A percentile compares a stretch with the other conserved stretches of the same genome.
Evolutionary conservation across 2,888 invertebrate species (phyloP).

Genomic region (Patella caerulea): DNA sequence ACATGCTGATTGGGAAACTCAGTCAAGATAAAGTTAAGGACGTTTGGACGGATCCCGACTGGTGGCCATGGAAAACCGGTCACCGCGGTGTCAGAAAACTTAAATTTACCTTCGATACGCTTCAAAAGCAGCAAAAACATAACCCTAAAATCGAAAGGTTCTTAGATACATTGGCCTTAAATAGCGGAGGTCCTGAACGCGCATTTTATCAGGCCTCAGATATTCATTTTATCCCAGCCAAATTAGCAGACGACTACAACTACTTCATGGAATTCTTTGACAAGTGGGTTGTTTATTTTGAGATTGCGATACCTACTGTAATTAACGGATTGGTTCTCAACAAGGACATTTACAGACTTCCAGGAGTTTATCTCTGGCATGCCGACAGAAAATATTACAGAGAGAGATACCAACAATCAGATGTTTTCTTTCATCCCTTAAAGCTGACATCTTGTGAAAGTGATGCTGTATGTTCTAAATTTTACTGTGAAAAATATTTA

Average conservation of each 20-base stretch:
- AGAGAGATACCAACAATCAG: neutral
- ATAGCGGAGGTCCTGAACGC: neutral
- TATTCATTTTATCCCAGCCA: neutral
- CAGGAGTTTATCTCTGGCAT: neutral
- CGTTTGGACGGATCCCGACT: neutral
- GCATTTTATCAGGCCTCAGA: neutral
- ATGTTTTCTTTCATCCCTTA: neutral
- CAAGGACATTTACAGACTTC: neutral
- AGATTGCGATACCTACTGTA: neutral
- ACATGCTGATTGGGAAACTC: neutral
- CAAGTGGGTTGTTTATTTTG: neutral
- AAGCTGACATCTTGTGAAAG: neutral
- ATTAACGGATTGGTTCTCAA: neutral
- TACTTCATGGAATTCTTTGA: neutral
- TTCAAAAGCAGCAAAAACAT: neutral
- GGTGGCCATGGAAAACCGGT: neutral
- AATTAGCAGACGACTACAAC: neutral
- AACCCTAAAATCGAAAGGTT: neutral
- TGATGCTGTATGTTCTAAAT: neutral
- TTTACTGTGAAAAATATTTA: conserved; percentile 8
- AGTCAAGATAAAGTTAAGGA: neutral
- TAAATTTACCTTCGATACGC: neutral
- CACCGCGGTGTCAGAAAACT: neutral
- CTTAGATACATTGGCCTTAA: neutral
- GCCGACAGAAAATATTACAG: neutral